Base-by-base conservation (phyloP, 2,888 invertebrate species). In the Phyllotreta striolata region DNA sequence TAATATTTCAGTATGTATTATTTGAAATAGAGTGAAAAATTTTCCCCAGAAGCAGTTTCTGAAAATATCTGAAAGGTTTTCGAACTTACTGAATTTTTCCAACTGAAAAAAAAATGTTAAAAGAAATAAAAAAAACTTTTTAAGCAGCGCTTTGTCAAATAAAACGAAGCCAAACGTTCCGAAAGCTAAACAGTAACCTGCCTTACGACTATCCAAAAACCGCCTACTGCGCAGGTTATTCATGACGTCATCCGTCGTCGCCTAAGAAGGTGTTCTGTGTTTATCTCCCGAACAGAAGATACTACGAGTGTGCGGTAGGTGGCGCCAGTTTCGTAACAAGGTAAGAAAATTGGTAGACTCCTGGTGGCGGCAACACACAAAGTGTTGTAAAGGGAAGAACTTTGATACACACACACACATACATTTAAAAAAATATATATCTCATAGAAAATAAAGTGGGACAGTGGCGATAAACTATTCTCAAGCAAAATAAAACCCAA, bases 401-500 rank as follows among this genome's bases (percentile, higher is more conserved):
- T 52, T 52, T 52, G 40, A 60, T 61, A 64, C 60, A 64, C 55
- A 63, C 52, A 51, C 51, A 63, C 44, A 61, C 40, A 51, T 63
- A 63, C 59, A 66, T 56, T 24, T 24, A 24, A 56, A 40, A 66
- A 51, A 63, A 70, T 59, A 59, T 64, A 70, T 58, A 70, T 24
- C 24, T 24, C 4, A 24, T 63, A 68, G 63, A 64, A 62, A 64
- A 58, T 55, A 63, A 24, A 24, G 24, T 24, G 61, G 66, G 66
- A 67, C 60, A 64, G 70, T 74, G 72, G 69, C 64, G 64, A 55
- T 62, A 67, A 52, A 60, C 68, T 70, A 70, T 64, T 64, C 52
- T 55, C 66, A 79, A 79, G 79, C 78, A 78, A 81, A 81, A 81
- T 80, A 80, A 81, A 81, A 81, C 80, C 80, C 80, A 81, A 81